These are phyloP conservation scores for Copsychus sechellarum DNA, from an alignment of 2,113 vertebrate species.

Conservation along the genomic window DNA sequence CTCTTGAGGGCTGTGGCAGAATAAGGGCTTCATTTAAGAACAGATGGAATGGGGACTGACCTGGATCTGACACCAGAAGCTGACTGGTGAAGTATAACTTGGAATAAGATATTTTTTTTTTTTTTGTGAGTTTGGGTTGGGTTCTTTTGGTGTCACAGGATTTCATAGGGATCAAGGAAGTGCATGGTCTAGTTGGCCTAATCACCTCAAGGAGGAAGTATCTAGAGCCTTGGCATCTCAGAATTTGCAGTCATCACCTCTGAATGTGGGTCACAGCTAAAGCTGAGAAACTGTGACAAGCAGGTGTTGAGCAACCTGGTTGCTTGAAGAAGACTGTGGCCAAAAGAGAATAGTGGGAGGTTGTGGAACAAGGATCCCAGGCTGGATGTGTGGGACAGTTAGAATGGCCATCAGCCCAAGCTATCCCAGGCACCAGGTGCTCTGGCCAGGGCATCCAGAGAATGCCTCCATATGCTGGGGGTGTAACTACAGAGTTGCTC, in stretches of 20 bases:
- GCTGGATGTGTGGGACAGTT: neutral
- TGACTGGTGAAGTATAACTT: neutral
- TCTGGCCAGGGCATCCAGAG: accelerated
- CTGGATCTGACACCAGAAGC: neutral
- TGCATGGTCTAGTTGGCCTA: neutral
- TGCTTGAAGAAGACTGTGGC: neutral
- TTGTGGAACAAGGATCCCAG: neutral
- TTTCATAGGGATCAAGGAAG: neutral
- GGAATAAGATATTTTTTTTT: neutral
- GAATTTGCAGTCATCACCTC: neutral
- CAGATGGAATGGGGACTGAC: neutral
- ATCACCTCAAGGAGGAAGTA: neutral
- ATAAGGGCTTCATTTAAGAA: neutral
- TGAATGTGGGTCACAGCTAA: neutral
- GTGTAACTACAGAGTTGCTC: neutral
- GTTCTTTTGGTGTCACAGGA: neutral
- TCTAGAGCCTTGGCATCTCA: neutral
- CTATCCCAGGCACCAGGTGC: neutral
- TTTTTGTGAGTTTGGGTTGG: accelerated
- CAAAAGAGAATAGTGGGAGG: neutral
- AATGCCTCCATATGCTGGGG: accelerated
- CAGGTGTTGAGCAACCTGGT: accelerated
- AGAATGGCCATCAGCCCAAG: neutral
- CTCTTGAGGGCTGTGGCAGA: neutral
- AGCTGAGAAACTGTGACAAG: neutral